Conservation (phyloP, 2,113 vertebrate species). For the Pavo muticus region DNA sequence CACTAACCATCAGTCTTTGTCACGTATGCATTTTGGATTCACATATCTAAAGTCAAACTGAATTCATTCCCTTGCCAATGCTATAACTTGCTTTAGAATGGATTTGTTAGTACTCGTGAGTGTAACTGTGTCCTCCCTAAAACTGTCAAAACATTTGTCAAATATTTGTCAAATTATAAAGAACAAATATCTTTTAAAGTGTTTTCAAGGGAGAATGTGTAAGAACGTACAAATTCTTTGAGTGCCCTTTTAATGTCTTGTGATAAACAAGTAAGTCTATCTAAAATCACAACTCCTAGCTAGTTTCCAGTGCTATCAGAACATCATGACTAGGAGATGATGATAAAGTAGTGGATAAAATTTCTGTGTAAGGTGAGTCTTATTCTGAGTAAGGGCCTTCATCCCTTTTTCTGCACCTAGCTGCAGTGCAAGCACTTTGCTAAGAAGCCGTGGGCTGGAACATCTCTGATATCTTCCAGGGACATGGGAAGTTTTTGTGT, state of each 20-base stretch:
- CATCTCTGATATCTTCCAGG: neutral
- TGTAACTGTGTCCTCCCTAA: constrained; percentile 8
- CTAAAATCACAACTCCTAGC: neutral
- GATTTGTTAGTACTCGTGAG: neutral
- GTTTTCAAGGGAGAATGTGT: neutral
- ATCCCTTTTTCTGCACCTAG: neutral
- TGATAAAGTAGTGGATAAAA: neutral
- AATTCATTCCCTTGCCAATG: neutral
- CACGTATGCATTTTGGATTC: neutral
- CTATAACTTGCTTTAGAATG: neutral
- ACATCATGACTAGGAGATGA: neutral
- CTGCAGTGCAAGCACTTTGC: neutral
- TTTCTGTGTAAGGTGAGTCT: neutral
- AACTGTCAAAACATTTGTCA: neutral
- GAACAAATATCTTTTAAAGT: neutral
- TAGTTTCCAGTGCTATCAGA: neutral
- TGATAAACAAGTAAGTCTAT: neutral
- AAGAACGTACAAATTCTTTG: neutral
- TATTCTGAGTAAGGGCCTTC: neutral
- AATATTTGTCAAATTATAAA: neutral
- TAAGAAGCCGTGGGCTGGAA: neutral
- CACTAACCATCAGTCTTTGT: constrained; percentile 39
- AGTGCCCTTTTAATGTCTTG: neutral
- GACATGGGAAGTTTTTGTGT: neutral
- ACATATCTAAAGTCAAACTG: constrained; percentile 24